phyloP scores from a whole-genome alignment of 1,140 invertebrate species.

The Drosophila setifemur region DNA sequence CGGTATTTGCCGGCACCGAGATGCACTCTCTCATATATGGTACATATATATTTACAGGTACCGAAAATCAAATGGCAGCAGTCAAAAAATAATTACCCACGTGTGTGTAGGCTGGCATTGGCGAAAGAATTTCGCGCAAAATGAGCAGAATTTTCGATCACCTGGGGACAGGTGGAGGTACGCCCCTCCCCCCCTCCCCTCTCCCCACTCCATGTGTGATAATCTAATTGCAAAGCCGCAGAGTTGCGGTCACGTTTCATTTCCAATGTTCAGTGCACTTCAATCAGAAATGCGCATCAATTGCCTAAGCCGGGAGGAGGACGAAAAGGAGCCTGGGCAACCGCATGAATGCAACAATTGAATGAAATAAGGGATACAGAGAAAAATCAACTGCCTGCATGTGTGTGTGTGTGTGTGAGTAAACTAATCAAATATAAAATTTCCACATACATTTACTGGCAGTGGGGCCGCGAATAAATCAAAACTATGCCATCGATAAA shows the following conservation, averaged over 20 bases:
- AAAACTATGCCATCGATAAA: conserved; percentile 51
- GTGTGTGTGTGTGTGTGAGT: conserved; percentile 53
- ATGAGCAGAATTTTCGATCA: conserved; percentile 19
- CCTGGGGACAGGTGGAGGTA: too few species aligned
- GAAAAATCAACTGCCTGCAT: conserved; percentile 30
- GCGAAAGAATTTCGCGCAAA: conserved; percentile 34
- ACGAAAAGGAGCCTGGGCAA: conserved; percentile 11
- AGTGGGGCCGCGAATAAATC: conserved; percentile 41
- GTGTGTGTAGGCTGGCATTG: conserved; percentile 29
- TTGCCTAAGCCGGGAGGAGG: conserved; percentile 25
- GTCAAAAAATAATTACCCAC: conserved; percentile 68
- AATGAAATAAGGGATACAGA: conserved; percentile 8
- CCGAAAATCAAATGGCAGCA: conserved; percentile 57
- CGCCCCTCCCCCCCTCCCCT: neutral
- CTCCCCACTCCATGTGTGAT: conserved; percentile 42
- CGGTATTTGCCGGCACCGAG: conserved; percentile 53
- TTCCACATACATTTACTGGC: conserved; percentile 18
- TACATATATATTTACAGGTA: conserved; percentile 47
- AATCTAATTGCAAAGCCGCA: conserved; percentile 81
- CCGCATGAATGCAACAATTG: conserved; percentile 55
- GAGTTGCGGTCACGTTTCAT: conserved; percentile 71
- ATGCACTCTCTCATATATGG: conserved; percentile 21
- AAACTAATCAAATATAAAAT: conserved; percentile 74
- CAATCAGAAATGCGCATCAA: conserved; percentile 64
- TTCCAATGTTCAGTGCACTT: conserved; percentile 66